Evolutionary conservation across 2,888 invertebrate genomes (phyloP), one percentile per base, ranked within the genome.

Genomic region (Blastobasis lacticolella): DNA sequence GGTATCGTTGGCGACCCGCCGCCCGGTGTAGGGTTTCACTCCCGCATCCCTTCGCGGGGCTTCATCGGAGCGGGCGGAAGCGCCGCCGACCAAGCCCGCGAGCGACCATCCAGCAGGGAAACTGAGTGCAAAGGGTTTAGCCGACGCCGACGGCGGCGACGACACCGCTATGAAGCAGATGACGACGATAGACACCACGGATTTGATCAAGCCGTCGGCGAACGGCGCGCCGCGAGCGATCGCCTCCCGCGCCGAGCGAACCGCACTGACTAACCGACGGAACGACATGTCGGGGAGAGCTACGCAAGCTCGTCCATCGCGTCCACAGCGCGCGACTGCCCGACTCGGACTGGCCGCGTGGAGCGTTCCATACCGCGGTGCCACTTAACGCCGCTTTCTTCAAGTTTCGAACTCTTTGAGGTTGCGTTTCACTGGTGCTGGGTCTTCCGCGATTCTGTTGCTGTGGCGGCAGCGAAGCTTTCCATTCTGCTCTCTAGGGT

Each of bases 1-100:
- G 4, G 94, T 92, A 63, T 93, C 92, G 70, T 92, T 91, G 57
- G 84, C 86, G 45, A 92, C 81, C 45, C 93, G 86, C 55, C 90
- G 83, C 5, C 94, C 94, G 57, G 92, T 92, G 78, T 88, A 92
- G 43, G 89, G 86, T 75, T 91, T 92, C 57, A 88, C 82, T 5
- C 83, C 86, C 2, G 87, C 83, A 45, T 78, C 73, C 5, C 80
- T 73, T 4, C 76, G 62, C 61, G 76, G 79, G 44, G 73, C 68
- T 23, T 71, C 77, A 48, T 80, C 83, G 1, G 78, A 71, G 45
- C 80, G 59, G 4, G 81, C 84, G 0, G 83, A 87, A 38, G 76
- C 83, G 42, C 66, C 70, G 4, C 87, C 85, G 45, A 86, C 87
- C 54, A 88, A 63, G 40, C 87, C 85, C 1, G 87, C 86, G 49